Conservation (phyloP, 2,113 vertebrate species). For the Oreotrochilus melanogaster region DNA sequence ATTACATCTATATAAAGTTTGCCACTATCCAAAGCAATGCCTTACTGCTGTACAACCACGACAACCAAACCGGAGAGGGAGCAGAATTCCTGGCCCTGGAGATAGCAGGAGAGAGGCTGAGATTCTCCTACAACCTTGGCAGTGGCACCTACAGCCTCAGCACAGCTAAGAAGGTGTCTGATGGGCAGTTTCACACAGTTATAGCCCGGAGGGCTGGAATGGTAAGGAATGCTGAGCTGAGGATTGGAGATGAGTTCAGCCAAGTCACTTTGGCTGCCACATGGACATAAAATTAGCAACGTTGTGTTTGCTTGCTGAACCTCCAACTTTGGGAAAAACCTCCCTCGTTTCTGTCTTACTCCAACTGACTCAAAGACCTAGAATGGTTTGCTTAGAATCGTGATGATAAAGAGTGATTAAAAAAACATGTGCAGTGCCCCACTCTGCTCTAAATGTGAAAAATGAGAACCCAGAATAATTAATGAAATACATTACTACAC, state of each 20-base stretch:
- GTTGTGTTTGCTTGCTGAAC: not conserved
- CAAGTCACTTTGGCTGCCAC: not conserved
- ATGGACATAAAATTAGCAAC: not conserved
- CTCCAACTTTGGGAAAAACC: not conserved
- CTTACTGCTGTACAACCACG: conserved; percentile 92
- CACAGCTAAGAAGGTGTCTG: conserved; percentile 91
- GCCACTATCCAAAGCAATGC: conserved; percentile 91
- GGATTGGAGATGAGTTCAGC: not conserved
- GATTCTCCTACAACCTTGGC: conserved; percentile 95
- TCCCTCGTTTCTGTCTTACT: not conserved
- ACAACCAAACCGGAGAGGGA: conserved; percentile 93
- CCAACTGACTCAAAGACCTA: not conserved
- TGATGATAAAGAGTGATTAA: conserved; percentile 31
- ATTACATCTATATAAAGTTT: conserved; percentile 98
- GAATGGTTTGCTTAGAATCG: not conserved
- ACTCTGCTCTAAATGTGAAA: not conserved
- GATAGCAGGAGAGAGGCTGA: conserved; percentile 86
- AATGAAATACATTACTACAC: conserved; percentile 11
- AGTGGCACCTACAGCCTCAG: conserved; percentile 90
- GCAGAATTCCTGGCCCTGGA: conserved; percentile 96
- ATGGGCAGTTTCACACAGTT: conserved; percentile 95
- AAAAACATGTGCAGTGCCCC: not conserved
- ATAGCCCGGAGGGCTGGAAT: conserved; percentile 94
- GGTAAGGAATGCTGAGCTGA: conserved; percentile 79
- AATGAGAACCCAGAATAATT: conserved; percentile 40